A percentile compares a stretch with the other conserved stretches of the same genome.
Evolutionary conservation across 2,888 invertebrate genomes (phyloP).

Genomic region (Beris morrisii): DNA sequence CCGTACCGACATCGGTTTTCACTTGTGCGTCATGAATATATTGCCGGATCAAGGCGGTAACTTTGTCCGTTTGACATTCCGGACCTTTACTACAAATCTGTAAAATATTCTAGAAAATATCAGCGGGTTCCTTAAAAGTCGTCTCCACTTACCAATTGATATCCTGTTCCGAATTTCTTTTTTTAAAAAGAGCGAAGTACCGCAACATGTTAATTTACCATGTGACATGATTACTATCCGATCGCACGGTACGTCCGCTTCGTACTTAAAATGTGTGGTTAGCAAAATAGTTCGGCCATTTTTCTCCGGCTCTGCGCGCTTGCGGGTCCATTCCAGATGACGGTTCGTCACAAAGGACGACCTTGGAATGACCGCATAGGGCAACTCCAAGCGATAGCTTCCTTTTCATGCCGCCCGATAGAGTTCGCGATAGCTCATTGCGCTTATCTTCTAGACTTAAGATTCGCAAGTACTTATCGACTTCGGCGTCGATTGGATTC

Average conservation of each 20-base stretch:
- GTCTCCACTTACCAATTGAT: slow-evolving; percentile 63
- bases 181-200: slow-evolving; percentile 79
- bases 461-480: slow-evolving; percentile 62
- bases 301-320: slow-evolving; percentile 74
- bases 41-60: slow-evolving; percentile 61
- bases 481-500: slow-evolving; percentile 59
- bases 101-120: too few species aligned
- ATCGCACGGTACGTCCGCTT: slow-evolving; percentile 85
- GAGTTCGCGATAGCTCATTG: slow-evolving; percentile 58
- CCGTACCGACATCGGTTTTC: slow-evolving; percentile 69
- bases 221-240: slow-evolving; percentile 85
- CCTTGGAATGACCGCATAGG: slow-evolving; percentile 70
- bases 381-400: slow-evolving; percentile 74
- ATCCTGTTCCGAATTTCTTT: slow-evolving; percentile 85
- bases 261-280: slow-evolving; percentile 89
- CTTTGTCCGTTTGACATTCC: slow-evolving; percentile 53
- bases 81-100: slow-evolving; percentile 57
- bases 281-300: slow-evolving; percentile 75
- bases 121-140: too few species aligned
- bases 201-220: slow-evolving; percentile 77
- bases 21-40: slow-evolving; percentile 65
- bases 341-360: slow-evolving; percentile 70
- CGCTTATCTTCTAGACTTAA: slow-evolving; percentile 66
- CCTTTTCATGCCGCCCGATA: slow-evolving; percentile 72
- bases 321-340: slow-evolving; percentile 84